These are phyloP conservation scores for Pleuronectes platessa DNA, from an alignment of 2,113 vertebrate genomes.

Conservation along the genomic window DNA sequence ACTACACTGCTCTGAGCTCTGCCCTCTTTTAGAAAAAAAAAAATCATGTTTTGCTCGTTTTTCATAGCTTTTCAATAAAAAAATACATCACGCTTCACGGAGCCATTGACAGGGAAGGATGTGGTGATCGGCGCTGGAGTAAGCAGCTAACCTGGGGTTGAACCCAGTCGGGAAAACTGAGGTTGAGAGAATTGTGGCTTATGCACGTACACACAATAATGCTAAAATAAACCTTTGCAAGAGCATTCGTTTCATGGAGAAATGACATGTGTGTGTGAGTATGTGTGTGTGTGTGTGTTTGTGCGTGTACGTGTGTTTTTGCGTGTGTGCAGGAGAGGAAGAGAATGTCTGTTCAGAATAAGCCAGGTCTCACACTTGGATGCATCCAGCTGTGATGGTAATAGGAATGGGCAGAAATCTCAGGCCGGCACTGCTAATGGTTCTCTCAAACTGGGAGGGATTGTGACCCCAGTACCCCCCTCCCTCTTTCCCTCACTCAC, in stretches of 20 bases:
- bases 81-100: constrained; percentile 30
- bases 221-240: neutral
- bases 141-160: constrained; percentile 56
- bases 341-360: constrained; percentile 8
- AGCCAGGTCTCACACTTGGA: constrained; percentile 46
- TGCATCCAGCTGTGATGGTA: constrained; percentile 79
- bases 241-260: neutral
- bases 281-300: neutral
- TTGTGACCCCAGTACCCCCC: constrained; percentile 45
- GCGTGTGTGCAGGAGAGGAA: constrained; percentile 8
- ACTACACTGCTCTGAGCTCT: constrained; percentile 22
- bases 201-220: neutral
- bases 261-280: neutral
- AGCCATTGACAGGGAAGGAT: constrained; percentile 31
- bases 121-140: constrained; percentile 5
- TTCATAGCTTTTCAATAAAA: constrained; percentile 9
- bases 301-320: neutral
- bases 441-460: constrained; percentile 65
- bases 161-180: constrained; percentile 33
- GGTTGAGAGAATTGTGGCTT: neutral
- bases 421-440: constrained; percentile 82
- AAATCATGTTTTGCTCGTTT: constrained; percentile 28
- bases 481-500: neutral
- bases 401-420: constrained; percentile 87
- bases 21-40: neutral